Evolutionary conservation across 1,140 invertebrate genomes (phyloP), one percentile per base, ranked within the genome.

Genomic region (Habropoda laboriosa): DNA sequence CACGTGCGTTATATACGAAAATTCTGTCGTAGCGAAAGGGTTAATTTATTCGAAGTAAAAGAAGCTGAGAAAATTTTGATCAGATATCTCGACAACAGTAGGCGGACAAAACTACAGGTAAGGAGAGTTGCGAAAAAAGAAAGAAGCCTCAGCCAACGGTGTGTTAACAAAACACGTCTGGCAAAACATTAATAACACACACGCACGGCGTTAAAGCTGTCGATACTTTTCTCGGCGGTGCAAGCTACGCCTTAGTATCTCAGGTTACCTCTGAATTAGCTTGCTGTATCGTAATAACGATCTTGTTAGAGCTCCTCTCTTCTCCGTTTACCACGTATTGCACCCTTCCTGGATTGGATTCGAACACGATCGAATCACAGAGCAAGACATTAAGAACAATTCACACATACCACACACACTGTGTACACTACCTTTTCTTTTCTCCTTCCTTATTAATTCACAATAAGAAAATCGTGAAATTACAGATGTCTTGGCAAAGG

Each of bases 401-500:
- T n/a, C n/a, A n/a, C n/a, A n/a, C n/a, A n/a, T n/a, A n/a, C n/a
- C n/a, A n/a, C n/a, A n/a, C n/a, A n/a, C n/a, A n/a, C n/a, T n/a
- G n/a, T n/a, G n/a, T n/a, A n/a, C n/a, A n/a, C n/a, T n/a, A n/a
- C n/a, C n/a, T n/a, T n/a, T n/a, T n/a, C n/a, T n/a, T n/a, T n/a
- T n/a, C n/a, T n/a, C n/a, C 12, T 21, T 18, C 16, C 21, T 10
- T 35, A 21, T 7, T 18, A 8, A 2, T 18, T 80, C 76, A 81
- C 21, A 83, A 55, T 27, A 8, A 24, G n/a, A 53, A 40, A 80
- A 64, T 40, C 61, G 45, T 82, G 18, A 49, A 47, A 68, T 90
- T 89, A 0, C 89, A 93, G 92, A 93, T 92, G 92, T 85, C 83
- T 79, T 82, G 88, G 38, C 80, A 82, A 73, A 77, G 83, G 53